Evolutionary conservation across 64 coral and sea anemone genomes (phyloP), one percentile per base, ranked within the genome.

Genomic region (Porites australiensis): DNA sequence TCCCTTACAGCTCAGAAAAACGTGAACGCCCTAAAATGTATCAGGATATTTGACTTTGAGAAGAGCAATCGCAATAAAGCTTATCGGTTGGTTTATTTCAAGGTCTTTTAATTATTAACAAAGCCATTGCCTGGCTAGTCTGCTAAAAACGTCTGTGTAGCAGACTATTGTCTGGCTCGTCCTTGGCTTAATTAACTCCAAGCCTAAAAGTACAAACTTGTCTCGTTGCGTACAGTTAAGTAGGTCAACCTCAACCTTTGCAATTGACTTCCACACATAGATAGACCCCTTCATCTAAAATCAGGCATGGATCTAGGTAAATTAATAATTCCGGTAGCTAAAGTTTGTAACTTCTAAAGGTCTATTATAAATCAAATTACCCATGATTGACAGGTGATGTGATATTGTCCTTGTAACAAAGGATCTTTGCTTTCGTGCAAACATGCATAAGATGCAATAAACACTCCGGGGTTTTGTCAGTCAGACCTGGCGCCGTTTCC

Each of bases 301-400:
- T 63, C 60, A 2, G 60, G 60, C 60, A 63, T 63, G 60, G 60
- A 63, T 63, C 60, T 63, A 63, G 60, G 1, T 63, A 63, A n/a
- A n/a, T 8, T 15, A 9, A 2, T 63, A 63, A 63, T 9, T 63
- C 60, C 60, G 2, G 60, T 63, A 63, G 60, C 60, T 63, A 2
- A 63, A 63, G 60, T 63, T 63, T 63, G 60, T 63, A 63, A 9
- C 16, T 1, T 63, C 60, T 63, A 63, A 63, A 63, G 60, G 2
- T 63, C 60, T 63, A 63, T 63, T 63, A 63, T 63, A 63, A 63
- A 2, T 16, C 9, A 63, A 63, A 63, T 63, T 63, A 63, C 60
- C 60, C 60, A 63, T 63, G 60, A 63, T 63, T 63, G 60, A 63
- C 60, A 63, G 60, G 60, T 63, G 60, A 63, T 63, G 60, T 63